Evolutionary conservation across 2,888 invertebrate genomes (phyloP).

Genomic region (Caenorhabditis macrosperma): DNA sequence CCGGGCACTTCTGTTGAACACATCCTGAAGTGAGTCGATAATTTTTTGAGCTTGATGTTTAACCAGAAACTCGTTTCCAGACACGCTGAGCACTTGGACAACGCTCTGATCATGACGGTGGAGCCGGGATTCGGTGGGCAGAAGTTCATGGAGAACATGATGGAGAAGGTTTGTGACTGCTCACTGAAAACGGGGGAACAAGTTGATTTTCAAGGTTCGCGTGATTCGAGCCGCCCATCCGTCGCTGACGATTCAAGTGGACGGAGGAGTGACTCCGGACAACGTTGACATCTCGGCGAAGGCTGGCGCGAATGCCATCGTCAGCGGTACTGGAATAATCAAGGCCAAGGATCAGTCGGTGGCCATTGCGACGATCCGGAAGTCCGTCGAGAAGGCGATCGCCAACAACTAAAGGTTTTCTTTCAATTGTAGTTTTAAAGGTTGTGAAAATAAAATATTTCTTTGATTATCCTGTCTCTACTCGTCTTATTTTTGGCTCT

Average conservation of each 20-base stretch:
- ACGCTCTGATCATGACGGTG: constrained; percentile 95
- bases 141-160: constrained; percentile 95
- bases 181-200: too few species aligned
- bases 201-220: too few species aligned
- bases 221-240: constrained; percentile 82
- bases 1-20: constrained; percentile 90
- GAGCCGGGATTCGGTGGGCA: constrained; percentile 98
- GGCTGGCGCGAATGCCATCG: constrained; percentile 99
- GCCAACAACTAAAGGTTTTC: not conserved
- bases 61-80: constrained; percentile 36
- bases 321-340: constrained; percentile 95
- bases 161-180: too few species aligned
- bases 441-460: constrained; percentile 2
- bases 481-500: too few species aligned
- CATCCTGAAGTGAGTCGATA: constrained; percentile 81
- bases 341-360: constrained; percentile 64
- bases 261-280: constrained; percentile 94
- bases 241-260: constrained; percentile 90
- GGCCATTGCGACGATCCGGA: constrained; percentile 69
- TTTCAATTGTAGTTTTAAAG: not conserved
- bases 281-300: constrained; percentile 91
- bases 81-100: constrained; percentile 86
- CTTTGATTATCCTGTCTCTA: too few species aligned
- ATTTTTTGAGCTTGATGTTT: not conserved
- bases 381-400: constrained; percentile 57